These are phyloP conservation scores for Brachyhypopomus occidentalis DNA, from an alignment of 2,113 vertebrate species.

Conservation along the genomic window DNA sequence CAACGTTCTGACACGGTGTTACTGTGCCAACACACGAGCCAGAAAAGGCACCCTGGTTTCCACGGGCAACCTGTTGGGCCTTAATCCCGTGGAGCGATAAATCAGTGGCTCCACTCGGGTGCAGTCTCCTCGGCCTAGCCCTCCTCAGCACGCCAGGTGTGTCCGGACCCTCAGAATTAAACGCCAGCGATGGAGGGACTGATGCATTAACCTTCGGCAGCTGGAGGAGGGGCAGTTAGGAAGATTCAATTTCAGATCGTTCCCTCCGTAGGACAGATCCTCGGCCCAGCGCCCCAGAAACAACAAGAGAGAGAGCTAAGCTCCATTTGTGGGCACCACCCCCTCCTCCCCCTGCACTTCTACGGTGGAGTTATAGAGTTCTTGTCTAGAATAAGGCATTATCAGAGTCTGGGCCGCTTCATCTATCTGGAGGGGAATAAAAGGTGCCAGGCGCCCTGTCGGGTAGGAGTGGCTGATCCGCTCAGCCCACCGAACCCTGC, in stretches of 20 bases:
- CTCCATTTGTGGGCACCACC: constrained; percentile 39
- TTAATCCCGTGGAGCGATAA: constrained; percentile 49
- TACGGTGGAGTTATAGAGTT: constrained; percentile 62
- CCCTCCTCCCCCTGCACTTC: constrained; percentile 20
- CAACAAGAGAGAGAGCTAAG: constrained; percentile 47
- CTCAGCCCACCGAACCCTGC: constrained; percentile 67
- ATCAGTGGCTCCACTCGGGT: constrained; percentile 44
- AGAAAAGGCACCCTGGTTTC: constrained; percentile 19
- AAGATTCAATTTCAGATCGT: constrained; percentile 61
- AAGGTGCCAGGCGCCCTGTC: constrained; percentile 63
- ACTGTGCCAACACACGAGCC: neutral
- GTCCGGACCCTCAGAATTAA: constrained; percentile 37
- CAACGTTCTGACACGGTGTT: neutral
- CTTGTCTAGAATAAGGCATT: constrained; percentile 66
- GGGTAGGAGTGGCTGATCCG: constrained; percentile 65
- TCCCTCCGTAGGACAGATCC: constrained; percentile 52
- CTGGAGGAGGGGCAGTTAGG: constrained; percentile 54
- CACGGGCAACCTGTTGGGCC: constrained; percentile 40
- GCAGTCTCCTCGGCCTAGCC: constrained; percentile 18
- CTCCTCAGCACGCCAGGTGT: constrained; percentile 37
- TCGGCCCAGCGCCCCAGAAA: constrained; percentile 31
- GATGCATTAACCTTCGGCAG: constrained; percentile 57
- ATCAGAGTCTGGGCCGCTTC: constrained; percentile 69
- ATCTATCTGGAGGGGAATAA: constrained; percentile 67
- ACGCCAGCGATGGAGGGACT: constrained; percentile 31